A percentile compares a stretch with the other conserved stretches of the same genome.
Evolutionary conservation across 2,113 vertebrate species (phyloP).

Genomic region (Zeus faber): DNA sequence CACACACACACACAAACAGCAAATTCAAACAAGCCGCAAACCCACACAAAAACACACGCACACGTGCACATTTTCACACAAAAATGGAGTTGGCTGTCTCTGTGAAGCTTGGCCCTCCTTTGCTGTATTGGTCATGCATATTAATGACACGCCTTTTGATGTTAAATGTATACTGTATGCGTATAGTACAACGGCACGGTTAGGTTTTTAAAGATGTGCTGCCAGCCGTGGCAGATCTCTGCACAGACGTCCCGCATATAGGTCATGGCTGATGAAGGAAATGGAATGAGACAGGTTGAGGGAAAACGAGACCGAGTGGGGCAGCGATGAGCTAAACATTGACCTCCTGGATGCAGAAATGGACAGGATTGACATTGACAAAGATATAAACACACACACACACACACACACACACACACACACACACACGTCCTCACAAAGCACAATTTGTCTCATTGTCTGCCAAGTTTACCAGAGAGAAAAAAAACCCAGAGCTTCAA

Average conservation of each 20-base stretch:
- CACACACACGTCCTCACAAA: constrained; percentile 5
- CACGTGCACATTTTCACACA: not conserved
- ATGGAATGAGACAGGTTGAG: not conserved
- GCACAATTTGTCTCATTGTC: constrained; percentile 8
- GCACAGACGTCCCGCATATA: constrained; percentile 28
- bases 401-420: too few relatives aligned
- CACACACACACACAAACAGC: not conserved
- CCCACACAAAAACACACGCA: not conserved
- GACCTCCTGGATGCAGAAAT: too few relatives aligned
- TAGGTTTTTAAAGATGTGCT: constrained; percentile 25
- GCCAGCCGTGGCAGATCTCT: constrained; percentile 19
- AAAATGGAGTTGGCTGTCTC: not conserved
- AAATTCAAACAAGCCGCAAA: not conserved
- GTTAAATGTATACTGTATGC: constrained; percentile 36
- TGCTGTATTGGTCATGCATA: constrained; percentile 27
- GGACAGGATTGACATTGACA: too few relatives aligned
- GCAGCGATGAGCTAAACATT: not conserved
- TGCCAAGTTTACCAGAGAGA: constrained; percentile 15
- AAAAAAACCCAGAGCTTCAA: constrained; percentile 2
- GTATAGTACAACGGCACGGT: not conserved
- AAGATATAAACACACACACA: too few relatives aligned
- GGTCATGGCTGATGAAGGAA: constrained; percentile 18
- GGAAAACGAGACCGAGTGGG: not conserved
- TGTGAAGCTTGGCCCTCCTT: constrained; percentile 1
- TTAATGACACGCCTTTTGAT: constrained; percentile 45